phyloP scores from a whole-genome alignment of 2,888 invertebrate genomes.

The Suillia variegata region DNA sequence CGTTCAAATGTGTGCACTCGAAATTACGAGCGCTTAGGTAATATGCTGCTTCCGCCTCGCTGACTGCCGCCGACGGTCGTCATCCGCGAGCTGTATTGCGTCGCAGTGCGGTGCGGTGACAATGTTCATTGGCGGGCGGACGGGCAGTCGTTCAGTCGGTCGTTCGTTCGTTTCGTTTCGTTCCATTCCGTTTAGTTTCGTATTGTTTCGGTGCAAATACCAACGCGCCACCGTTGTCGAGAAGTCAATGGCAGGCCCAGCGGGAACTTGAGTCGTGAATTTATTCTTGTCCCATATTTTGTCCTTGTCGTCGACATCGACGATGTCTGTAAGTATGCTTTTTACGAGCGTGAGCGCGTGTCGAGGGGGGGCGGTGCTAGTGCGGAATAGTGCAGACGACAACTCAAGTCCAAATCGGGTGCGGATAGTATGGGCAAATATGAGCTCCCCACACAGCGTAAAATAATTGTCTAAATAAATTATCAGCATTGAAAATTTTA shows the following conservation, averaged over 20 bases:
- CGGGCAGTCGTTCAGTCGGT: too few species aligned
- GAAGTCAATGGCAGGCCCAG: conserved; percentile 20
- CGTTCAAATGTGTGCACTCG: not conserved
- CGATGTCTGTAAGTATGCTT: not conserved
- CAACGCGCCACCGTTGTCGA: not conserved
- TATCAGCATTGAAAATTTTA: too few species aligned
- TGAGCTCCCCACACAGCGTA: too few species aligned
- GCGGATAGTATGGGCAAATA: too few species aligned
- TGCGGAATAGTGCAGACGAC: not conserved
- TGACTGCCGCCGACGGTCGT: not conserved
- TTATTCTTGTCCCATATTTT: conserved; percentile 20
- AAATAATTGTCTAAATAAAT: too few species aligned
- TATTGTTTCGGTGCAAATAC: not conserved
- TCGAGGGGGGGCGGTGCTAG: not conserved
- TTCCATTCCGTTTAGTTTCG: too few species aligned
- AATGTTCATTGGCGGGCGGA: too few species aligned
- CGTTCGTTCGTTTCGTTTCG: too few species aligned
- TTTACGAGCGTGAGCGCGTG: not conserved
- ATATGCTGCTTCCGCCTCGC: not conserved
- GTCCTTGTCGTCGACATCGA: not conserved
- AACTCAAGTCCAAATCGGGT: too few species aligned
- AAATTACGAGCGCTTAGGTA: conserved; percentile 2
- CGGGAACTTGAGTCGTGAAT: conserved; percentile 9
- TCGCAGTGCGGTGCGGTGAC: too few species aligned
- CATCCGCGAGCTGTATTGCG: too few species aligned